Evolutionary conservation across 2,888 invertebrate species (phyloP).

Genomic region (Dioctria rufipes): DNA sequence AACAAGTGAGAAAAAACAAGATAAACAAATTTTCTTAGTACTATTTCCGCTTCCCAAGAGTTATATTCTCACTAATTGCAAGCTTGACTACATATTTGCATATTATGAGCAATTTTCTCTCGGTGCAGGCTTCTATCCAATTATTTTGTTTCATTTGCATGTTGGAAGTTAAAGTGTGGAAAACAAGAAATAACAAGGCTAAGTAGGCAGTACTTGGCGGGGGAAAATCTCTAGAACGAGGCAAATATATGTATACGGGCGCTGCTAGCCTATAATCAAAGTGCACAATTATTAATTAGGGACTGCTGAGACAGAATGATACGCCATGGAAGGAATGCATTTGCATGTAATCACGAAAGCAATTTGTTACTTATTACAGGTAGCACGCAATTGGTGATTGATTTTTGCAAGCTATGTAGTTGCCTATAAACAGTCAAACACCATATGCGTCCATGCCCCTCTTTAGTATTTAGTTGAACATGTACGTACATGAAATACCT

Average conservation of each 20-base stretch:
- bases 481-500: no score
- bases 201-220: constrained; percentile 33
- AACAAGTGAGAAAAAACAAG: no score
- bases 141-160: constrained; percentile 32
- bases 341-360: constrained; percentile 38
- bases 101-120: constrained; percentile 28
- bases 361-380: constrained; percentile 48
- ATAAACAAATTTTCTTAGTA: background rate
- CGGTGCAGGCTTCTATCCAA: constrained; percentile 6
- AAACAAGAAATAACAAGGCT: constrained; percentile 39
- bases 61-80: constrained; percentile 15
- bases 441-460: constrained; percentile 13
- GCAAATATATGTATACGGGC: background rate
- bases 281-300: constrained; percentile 40
- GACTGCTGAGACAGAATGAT: constrained; percentile 16
- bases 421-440: constrained; percentile 13
- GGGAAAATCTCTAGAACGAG: constrained; percentile 28
- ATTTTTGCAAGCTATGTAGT: constrained; percentile 21
- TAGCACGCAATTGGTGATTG: constrained; percentile 47
- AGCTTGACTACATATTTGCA: no score
- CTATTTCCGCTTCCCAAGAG: constrained; percentile 15
- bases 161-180: constrained; percentile 21
- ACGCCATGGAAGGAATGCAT: constrained; percentile 28
- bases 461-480: background rate
- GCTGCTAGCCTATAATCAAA: constrained; percentile 37